Conservation (phyloP, 37 sponge, comb jelly and placozoan genomes). For the Theonella swinhoei region DNA sequence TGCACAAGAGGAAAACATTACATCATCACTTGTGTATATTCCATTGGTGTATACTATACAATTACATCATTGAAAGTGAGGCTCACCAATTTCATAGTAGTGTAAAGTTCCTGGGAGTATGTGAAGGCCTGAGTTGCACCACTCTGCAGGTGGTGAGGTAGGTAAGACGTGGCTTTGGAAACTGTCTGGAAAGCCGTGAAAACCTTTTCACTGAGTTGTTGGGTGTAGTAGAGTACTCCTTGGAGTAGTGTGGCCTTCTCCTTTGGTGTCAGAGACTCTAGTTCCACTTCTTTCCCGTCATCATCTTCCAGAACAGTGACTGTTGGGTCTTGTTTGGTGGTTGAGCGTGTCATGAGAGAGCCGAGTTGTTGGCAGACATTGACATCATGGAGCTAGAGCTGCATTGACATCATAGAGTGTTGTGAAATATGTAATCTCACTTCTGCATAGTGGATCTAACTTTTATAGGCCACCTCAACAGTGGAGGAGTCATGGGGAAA, state of each 20-base stretch:
- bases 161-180: slow-evolving; percentile 23
- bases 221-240: slow-evolving; percentile 48
- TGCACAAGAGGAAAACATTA: too few relatives aligned
- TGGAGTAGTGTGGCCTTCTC: slow-evolving; percentile 10
- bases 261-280: slow-evolving; percentile 35
- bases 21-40: too few relatives aligned
- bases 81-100: slow-evolving; percentile 52
- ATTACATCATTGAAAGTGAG: too few relatives aligned
- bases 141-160: slow-evolving; percentile 48
- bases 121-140: slow-evolving; percentile 47
- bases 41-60: too few relatives aligned
- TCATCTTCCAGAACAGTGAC: slow-evolving; percentile 38
- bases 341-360: not conserved
- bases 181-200: slow-evolving; percentile 46
- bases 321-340: not conserved
- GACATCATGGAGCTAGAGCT: slow-evolving; percentile 20
- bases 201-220: slow-evolving; percentile 42
- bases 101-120: slow-evolving; percentile 55
- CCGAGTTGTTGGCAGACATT: slow-evolving; percentile 7
- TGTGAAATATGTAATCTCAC: too few relatives aligned
- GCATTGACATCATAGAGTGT: too few relatives aligned
- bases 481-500: too few relatives aligned
- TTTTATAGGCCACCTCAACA: too few relatives aligned
- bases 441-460: too few relatives aligned
- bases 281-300: slow-evolving; percentile 22